phyloP scores from a whole-genome alignment of 2,113 vertebrate species.

The Tachycineta bicolor region DNA sequence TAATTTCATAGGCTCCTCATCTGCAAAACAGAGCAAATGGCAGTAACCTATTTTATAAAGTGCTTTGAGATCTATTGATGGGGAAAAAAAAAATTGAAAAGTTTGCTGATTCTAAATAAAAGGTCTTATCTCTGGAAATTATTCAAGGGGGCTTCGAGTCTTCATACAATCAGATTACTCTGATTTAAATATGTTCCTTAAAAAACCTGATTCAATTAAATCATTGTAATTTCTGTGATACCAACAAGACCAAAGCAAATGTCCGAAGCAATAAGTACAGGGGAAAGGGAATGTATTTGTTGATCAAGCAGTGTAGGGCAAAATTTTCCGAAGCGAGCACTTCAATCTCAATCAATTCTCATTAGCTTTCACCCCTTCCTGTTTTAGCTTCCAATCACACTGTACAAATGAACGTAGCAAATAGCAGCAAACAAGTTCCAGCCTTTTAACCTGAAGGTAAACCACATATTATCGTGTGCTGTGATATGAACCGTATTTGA shows the following conservation, averaged over 20 bases:
- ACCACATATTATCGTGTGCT: neutral
- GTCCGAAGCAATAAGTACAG: neutral
- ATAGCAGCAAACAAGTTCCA: neutral
- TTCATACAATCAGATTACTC: neutral
- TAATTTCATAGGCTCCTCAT: neutral
- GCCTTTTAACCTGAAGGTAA: neutral
- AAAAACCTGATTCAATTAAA: neutral
- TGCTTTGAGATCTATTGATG: neutral
- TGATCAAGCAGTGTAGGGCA: neutral
- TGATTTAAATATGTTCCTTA: neutral
- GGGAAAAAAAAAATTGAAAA: neutral
- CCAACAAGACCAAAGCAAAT: neutral
- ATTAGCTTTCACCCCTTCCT: neutral
- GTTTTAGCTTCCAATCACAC: neutral
- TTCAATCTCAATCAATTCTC: neutral
- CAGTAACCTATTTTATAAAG: neutral
- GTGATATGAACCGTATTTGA: neutral
- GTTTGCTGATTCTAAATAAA: neutral
- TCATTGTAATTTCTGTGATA: neutral
- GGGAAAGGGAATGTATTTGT: neutral
- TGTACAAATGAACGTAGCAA: neutral
- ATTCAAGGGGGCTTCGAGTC: fast-evolving
- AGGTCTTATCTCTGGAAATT: neutral
- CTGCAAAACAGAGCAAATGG: neutral
- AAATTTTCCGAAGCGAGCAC: neutral